Evolutionary conservation across 2,888 invertebrate genomes (phyloP).

Genomic region (Scrobipalpa atriplicella): DNA sequence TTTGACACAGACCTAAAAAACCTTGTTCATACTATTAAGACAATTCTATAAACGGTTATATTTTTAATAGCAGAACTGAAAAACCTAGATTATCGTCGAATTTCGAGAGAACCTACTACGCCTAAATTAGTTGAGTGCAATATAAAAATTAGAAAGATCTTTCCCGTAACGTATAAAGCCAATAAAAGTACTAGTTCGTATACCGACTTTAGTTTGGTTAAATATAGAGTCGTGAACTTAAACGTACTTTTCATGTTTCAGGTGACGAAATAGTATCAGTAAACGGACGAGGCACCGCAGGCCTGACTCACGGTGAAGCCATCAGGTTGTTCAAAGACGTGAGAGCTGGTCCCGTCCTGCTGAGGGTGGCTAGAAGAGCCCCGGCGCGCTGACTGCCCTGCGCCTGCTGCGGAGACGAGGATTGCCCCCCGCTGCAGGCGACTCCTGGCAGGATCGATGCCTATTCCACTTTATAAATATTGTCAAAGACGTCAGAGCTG

Average conservation of each 20-base stretch:
- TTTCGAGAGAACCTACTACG: too few species aligned
- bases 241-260: constrained; percentile 63
- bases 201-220: too few species aligned
- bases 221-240: too few species aligned
- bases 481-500: constrained; percentile 89
- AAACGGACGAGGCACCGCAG: constrained; percentile 89
- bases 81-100: too few species aligned
- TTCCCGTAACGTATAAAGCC: too few species aligned
- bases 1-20: too few species aligned
- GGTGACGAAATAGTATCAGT: constrained; percentile 92
- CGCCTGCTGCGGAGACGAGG: constrained; percentile 74
- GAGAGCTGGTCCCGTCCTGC: constrained; percentile 88
- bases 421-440: constrained; percentile 66
- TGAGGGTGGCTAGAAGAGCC: constrained; percentile 85
- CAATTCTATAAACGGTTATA: too few species aligned
- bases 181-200: too few species aligned
- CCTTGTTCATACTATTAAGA: too few species aligned
- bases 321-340: constrained; percentile 91
- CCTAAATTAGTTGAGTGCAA: too few species aligned
- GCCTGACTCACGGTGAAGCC: constrained; percentile 90
- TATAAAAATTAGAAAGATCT: too few species aligned
- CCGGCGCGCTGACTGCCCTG: constrained; percentile 78
- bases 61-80: too few species aligned
- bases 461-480: constrained; percentile 60
- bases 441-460: constrained; percentile 46